Evolutionary conservation across 2,797 vertebrate genomes (phyloP), one percentile per base, ranked within the genome.

Genomic region (Hypotaenidia philippensis): DNA sequence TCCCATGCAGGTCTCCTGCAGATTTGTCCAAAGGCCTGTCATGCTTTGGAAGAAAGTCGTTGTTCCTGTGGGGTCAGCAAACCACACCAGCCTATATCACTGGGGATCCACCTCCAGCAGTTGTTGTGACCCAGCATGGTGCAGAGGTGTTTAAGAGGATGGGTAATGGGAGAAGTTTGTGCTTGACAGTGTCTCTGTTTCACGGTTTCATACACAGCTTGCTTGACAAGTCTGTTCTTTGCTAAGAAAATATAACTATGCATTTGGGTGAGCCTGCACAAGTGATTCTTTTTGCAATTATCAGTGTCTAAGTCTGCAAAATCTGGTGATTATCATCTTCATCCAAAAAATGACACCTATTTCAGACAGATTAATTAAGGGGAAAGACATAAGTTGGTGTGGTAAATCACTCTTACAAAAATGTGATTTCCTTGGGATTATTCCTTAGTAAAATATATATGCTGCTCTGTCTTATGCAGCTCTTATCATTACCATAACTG

Each of bases 361-460:
- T 90, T 76, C 3, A 21, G 95, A 82, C 83, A 83, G 82, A 93
- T 89, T 92, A 92, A 94, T 86, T 88, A 66, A 79, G 21, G 50
- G 66, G 74, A 92, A 89, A 89, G 57, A 23, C 44, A 50, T 49
- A 83, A 77, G 22, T 70, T 93, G 57, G 57, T 53, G 40, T 50
- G 75, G 87, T 65, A 94, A 92, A 93, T 81, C 75, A 57, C 45
- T 77, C 71, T 63, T 70, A 50, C 18, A 87, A 87, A 91, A 89
- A 68, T 79, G 64, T 69, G 83, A 55, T 75, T 96, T 91, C 89
- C 32, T 47, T 76, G 25, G 63, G 84, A 83, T 85, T 82, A 71
- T 61, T 69, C 20, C 32, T 89, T 68, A 50, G 71, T 77, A 83
- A 86, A 94, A 87, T 56, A 70, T 50, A 56, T 56, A 88, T 68